These are phyloP conservation scores for Setophaga kirtlandii DNA, from an alignment of 2,113 vertebrate genomes.

Conservation along the genomic window DNA sequence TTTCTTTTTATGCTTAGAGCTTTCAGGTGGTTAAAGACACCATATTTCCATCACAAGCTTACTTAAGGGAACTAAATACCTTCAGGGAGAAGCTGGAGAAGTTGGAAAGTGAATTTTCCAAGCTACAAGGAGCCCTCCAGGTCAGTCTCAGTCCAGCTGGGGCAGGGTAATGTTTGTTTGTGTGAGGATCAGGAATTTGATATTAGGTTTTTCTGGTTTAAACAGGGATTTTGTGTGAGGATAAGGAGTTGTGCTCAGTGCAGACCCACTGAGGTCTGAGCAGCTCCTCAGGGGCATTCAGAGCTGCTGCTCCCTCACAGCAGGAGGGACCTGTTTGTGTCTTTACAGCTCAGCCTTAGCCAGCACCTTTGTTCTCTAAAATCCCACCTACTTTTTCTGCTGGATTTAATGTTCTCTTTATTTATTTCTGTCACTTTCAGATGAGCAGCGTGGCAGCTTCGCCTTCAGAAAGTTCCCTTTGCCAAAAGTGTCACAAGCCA, in stretches of 20 bases:
- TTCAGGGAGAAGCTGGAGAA: conserved; percentile 75
- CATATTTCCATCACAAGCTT: conserved; percentile 71
- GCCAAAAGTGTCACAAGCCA: conserved; percentile 36
- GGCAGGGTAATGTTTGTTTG: background rate
- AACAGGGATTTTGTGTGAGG: background rate
- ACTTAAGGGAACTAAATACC: conserved; percentile 56
- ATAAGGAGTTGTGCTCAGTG: background rate
- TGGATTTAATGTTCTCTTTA: background rate
- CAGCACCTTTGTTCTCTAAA: background rate
- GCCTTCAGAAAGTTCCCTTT: conserved; percentile 29
- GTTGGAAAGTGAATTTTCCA: conserved; percentile 77
- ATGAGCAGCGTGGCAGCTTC: background rate
- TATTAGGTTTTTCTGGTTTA: too few relatives aligned
- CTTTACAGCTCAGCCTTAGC: background rate
- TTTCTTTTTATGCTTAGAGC: conserved; percentile 67
- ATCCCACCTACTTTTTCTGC: background rate
- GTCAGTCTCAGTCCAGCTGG: conserved; percentile 27
- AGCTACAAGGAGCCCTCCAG: conserved; percentile 73
- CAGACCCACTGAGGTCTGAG: background rate
- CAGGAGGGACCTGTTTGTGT: background rate
- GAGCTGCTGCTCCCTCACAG: background rate
- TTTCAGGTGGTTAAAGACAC: conserved; percentile 64
- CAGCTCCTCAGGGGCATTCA: background rate
- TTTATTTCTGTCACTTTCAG: conserved; percentile 29
- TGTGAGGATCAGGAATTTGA: background rate